These are phyloP conservation scores for Synanthedon formicaeformis DNA, from an alignment of 2,888 invertebrate species.

Conservation along the genomic window DNA sequence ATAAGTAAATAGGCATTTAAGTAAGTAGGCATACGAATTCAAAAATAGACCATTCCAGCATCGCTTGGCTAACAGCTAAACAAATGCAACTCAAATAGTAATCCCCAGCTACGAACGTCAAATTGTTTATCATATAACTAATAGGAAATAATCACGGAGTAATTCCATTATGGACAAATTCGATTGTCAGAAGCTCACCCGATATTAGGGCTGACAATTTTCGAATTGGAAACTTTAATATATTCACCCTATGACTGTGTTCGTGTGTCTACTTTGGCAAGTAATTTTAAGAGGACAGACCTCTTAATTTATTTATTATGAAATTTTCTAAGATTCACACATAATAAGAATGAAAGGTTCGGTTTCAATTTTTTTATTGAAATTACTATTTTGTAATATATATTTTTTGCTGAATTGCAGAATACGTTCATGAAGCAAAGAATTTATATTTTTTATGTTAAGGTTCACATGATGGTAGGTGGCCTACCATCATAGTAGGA, in stretches of 20 bases:
- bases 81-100: conserved; percentile 1
- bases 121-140: conserved; percentile 50
- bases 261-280: conserved; percentile 2
- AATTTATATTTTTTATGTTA: too few relatives aligned
- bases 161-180: conserved; percentile 48
- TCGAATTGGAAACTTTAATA: conserved; percentile 59
- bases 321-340: too few relatives aligned
- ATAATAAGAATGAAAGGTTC: too few relatives aligned
- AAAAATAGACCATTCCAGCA: too few relatives aligned
- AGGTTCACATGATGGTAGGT: too few relatives aligned
- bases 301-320: neutral
- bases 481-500: too few relatives aligned
- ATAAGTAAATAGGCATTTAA: too few relatives aligned
- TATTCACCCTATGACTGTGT: conserved; percentile 43
- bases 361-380: too few relatives aligned
- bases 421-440: too few relatives aligned
- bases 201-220: conserved; percentile 63
- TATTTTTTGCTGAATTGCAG: too few relatives aligned
- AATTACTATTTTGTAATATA: too few relatives aligned
- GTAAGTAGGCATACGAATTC: too few relatives aligned
- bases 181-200: conserved; percentile 44
- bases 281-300: conserved; percentile 11
- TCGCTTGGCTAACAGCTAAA: neutral
- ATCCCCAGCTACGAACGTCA: conserved; percentile 10
- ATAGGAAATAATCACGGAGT: conserved; percentile 56